These are phyloP conservation scores for Psophia crepitans DNA, from an alignment of 2,113 vertebrate genomes.

Conservation along the genomic window DNA sequence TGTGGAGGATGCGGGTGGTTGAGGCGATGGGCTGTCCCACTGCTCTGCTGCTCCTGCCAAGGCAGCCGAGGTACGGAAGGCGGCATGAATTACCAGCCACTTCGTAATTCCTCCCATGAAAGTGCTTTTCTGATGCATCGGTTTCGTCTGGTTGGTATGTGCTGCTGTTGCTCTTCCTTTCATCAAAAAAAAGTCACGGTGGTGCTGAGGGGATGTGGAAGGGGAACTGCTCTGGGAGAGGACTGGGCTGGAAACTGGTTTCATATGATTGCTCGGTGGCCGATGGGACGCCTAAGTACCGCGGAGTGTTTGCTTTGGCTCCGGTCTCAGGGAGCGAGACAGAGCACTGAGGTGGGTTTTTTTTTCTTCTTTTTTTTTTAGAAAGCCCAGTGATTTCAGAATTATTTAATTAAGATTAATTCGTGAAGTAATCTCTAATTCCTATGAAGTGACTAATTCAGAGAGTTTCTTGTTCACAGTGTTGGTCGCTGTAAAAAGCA, in stretches of 20 bases:
- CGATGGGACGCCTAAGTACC: not conserved
- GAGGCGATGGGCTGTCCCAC: not conserved
- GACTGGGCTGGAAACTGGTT: not conserved
- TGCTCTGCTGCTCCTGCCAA: not conserved
- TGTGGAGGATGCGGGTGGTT: fast-evolving
- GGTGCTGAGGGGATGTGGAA: not conserved
- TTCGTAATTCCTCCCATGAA: not conserved
- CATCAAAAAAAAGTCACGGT: not conserved
- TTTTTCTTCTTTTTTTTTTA: not conserved
- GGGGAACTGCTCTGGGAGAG: not conserved
- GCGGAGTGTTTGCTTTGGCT: not conserved
- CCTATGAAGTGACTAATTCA: not conserved
- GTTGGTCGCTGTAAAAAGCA: not conserved
- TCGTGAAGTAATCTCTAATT: conserved; percentile 20
- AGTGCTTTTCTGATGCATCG: not conserved
- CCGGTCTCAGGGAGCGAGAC: not conserved
- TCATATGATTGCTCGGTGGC: not conserved
- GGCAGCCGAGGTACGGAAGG: not conserved
- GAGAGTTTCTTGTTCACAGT: conserved; percentile 13
- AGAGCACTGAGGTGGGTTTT: not conserved
- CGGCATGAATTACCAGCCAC: fast-evolving
- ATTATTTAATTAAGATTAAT: conserved; percentile 48
- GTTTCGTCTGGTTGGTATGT: not conserved
- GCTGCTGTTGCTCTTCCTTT: not conserved
- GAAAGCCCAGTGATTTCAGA: not conserved